These are phyloP conservation scores for Mormyrops attenuatus DNA, from an alignment of 2,797 vertebrate genomes.

Conservation along the genomic window DNA sequence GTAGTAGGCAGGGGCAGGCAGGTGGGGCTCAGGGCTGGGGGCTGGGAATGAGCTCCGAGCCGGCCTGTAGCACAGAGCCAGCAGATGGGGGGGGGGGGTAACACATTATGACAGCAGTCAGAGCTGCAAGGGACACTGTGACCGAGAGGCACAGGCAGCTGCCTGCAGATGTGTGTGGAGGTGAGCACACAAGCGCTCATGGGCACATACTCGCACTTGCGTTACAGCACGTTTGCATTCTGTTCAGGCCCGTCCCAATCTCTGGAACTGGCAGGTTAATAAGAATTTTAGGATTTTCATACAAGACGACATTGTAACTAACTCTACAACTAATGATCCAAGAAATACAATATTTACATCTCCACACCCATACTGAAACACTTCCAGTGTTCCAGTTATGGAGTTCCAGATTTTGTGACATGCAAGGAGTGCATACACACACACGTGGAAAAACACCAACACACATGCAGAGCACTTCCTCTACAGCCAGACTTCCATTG, in stretches of 20 bases:
- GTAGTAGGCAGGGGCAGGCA: constrained; percentile 22
- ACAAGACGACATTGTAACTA: background rate
- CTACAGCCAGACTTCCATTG: background rate
- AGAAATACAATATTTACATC: background rate
- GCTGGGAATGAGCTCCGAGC: constrained; percentile 22
- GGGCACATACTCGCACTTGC: background rate
- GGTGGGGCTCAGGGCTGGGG: background rate
- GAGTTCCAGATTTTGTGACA: background rate
- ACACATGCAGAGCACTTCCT: background rate
- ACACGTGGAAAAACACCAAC: background rate
- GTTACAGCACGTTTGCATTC: background rate
- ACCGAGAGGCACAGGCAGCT: constrained; percentile 46
- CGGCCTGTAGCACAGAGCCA: background rate
- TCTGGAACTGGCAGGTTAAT: background rate
- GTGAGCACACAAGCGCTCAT: background rate
- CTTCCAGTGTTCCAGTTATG: background rate
- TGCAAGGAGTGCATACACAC: background rate
- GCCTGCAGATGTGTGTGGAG: constrained; percentile 40
- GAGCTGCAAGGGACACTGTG: constrained; percentile 61
- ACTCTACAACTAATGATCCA: background rate
- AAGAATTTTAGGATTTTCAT: background rate
- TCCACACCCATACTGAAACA: background rate
- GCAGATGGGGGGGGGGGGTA: constrained; percentile 40
- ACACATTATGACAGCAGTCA: constrained; percentile 69
- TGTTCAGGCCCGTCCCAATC: background rate